These are phyloP conservation scores for Aphelenchoides fujianensis DNA, from an alignment of 1,140 invertebrate species.

Conservation along the genomic window DNA sequence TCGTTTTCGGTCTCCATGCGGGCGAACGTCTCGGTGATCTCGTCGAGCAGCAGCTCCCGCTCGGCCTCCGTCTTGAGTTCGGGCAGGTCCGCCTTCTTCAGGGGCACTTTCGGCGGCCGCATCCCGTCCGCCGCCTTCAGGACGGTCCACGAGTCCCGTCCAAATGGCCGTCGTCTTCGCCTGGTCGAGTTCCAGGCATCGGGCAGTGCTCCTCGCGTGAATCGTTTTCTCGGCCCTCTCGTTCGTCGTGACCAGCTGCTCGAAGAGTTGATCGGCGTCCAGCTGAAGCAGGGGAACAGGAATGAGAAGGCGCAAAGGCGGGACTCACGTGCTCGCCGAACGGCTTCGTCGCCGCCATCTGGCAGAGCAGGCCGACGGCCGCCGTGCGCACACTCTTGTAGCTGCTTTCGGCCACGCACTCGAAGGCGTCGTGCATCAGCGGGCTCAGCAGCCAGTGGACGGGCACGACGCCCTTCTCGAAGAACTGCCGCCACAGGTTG, in stretches of 20 bases:
- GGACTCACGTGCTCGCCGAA: background rate
- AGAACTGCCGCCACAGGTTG: background rate
- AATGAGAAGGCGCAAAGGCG: background rate
- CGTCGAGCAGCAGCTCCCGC: too few species aligned
- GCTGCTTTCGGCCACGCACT: background rate
- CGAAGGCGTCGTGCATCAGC: background rate
- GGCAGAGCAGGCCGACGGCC: background rate
- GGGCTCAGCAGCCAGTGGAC: background rate
- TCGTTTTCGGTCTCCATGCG: background rate
- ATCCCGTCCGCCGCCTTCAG: too few species aligned
- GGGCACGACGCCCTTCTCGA: background rate
- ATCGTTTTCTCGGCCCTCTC: background rate
- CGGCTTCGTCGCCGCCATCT: background rate
- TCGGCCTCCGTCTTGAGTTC: too few species aligned
- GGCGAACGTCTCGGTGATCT: too few species aligned
- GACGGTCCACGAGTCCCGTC: too few species aligned
- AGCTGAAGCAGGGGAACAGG: too few species aligned
- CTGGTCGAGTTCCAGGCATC: too few species aligned
- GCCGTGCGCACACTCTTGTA: background rate
- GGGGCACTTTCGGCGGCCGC: too few species aligned
- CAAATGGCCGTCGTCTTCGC: too few species aligned
- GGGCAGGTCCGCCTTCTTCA: too few species aligned
- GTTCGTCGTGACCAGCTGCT: background rate
- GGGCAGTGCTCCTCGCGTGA: too few species aligned
- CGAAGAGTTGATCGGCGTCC: background rate